Percentiles rank a stretch among this genome's conserved stretches.
phyloP scores from a whole-genome alignment of 2,888 invertebrate species.

The Drosophila demipolita region DNA sequence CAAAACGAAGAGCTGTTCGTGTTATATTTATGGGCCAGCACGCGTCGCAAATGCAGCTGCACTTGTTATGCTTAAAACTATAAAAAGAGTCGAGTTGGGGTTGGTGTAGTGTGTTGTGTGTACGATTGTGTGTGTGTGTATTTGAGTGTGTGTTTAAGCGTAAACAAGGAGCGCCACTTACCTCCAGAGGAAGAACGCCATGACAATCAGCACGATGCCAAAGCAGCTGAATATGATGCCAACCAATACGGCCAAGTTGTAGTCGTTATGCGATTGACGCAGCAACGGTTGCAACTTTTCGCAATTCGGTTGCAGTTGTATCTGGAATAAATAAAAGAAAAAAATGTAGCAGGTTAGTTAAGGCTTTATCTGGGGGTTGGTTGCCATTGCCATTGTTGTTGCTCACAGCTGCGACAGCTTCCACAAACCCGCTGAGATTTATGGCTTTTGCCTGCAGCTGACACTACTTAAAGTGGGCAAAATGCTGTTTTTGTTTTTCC shows the following conservation, averaged over 20 bases:
- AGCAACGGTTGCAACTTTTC: constrained; percentile 87
- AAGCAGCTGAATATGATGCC: constrained; percentile 90
- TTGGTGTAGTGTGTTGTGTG: background rate
- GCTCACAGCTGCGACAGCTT: background rate
- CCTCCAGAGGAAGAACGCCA: constrained; percentile 91
- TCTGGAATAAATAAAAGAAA: constrained; percentile 78
- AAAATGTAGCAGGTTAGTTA: constrained; percentile 1
- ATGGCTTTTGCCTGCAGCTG: constrained; percentile 39
- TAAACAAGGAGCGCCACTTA: constrained; percentile 85
- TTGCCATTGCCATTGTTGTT: background rate
- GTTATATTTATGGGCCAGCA: constrained; percentile 55
- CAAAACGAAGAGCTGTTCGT: background rate
- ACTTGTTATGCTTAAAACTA: constrained; percentile 44
- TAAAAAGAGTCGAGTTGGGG: background rate
- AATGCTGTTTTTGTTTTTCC: constrained; percentile 3
- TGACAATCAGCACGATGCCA: constrained; percentile 89
- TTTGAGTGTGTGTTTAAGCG: constrained; percentile 3
- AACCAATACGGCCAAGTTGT: constrained; percentile 90
- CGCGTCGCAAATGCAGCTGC: constrained; percentile 47
- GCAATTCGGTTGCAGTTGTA: constrained; percentile 89
- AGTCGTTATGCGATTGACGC: constrained; percentile 87
- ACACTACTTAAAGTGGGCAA: constrained; percentile 11
- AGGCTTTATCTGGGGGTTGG: background rate
- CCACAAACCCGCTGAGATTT: constrained; percentile 23
- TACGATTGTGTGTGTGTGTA: background rate